Evolutionary conservation across 2,113 vertebrate species (phyloP).

Genomic region (Dryoscopus gambensis): DNA sequence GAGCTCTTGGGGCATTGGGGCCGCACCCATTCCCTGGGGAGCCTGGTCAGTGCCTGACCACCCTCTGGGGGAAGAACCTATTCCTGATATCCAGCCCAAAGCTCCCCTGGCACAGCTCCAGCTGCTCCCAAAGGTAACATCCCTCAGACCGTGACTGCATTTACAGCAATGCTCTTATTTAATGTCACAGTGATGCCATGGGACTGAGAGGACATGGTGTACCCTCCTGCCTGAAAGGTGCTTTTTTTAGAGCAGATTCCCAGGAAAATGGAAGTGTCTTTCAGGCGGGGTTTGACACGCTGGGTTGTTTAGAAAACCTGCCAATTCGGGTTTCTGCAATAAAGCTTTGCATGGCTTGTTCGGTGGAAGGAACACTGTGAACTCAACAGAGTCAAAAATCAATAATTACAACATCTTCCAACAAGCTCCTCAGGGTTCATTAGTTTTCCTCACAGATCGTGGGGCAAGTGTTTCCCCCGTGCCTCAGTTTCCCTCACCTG

Average conservation of each 20-base stretch:
- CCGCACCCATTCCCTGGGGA: background rate
- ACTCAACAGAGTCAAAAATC: background rate
- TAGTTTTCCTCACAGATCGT: background rate
- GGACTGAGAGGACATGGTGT: background rate
- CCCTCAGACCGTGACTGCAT: background rate
- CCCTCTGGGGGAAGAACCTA: background rate
- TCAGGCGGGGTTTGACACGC: background rate
- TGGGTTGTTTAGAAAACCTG: background rate
- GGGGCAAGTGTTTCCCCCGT: fast-evolving
- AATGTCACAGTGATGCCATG: background rate
- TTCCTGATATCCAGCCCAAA: background rate
- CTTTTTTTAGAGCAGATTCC: background rate
- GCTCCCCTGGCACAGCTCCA: background rate
- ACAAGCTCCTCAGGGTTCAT: background rate
- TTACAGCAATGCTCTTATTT: background rate
- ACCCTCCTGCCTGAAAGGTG: background rate
- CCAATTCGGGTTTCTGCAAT: background rate
- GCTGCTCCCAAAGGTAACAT: background rate
- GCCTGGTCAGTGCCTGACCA: background rate
- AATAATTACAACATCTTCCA: background rate
- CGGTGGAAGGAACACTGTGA: background rate
- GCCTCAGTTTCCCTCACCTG: background rate
- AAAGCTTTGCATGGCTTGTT: background rate
- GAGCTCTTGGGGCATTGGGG: background rate
- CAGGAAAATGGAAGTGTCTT: background rate